A percentile compares a stretch with the other conserved stretches of the same genome.
phyloP scores from a whole-genome alignment of 2,888 invertebrate genomes.

The Onchidella celtica region DNA sequence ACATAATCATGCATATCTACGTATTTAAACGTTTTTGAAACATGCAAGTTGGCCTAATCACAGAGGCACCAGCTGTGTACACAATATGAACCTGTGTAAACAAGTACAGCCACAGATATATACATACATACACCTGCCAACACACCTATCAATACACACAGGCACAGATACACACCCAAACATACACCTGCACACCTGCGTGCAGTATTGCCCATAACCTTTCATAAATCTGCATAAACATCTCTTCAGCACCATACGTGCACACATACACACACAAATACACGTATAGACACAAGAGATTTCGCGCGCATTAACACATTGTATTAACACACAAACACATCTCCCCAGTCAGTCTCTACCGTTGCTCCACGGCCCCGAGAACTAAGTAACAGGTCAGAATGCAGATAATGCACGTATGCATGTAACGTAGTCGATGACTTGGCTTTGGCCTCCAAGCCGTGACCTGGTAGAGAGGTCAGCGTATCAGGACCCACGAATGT shows the following conservation, averaged over 20 bases:
- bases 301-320: too few relatives aligned
- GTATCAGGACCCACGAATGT: neutral
- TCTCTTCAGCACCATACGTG: neutral
- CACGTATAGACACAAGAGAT: neutral
- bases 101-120: neutral
- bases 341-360: too few relatives aligned
- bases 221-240: neutral
- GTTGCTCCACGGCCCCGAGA: too few relatives aligned
- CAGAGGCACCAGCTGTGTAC: too few relatives aligned
- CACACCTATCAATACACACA: neutral
- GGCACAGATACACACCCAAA: neutral
- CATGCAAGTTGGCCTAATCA: too few relatives aligned
- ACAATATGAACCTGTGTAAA: too few relatives aligned
- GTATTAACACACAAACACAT: too few relatives aligned
- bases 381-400: too few relatives aligned
- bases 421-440: too few relatives aligned
- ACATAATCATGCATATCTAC: too few relatives aligned
- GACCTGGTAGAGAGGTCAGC: neutral
- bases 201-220: neutral
- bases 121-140: neutral
- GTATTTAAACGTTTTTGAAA: too few relatives aligned
- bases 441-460: neutral
- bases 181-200: conserved; percentile 4
- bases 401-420: too few relatives aligned
- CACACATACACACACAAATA: neutral